Percentiles rank a stretch among this genome's conserved stretches.
Conservation (phyloP, 2,113 vertebrate species). For the Oncorhynchus nerka region DNA sequence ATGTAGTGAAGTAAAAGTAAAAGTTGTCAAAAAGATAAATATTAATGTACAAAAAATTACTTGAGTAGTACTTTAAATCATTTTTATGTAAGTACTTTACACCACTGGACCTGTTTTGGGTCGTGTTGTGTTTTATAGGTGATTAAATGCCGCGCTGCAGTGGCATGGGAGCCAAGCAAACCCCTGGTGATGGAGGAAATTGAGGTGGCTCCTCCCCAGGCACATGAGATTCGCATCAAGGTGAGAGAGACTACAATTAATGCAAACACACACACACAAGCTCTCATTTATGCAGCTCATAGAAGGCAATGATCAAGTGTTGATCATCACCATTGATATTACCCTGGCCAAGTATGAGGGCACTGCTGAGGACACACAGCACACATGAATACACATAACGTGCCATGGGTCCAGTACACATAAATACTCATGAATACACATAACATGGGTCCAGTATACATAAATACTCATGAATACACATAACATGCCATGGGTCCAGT, state of each 20-base stretch:
- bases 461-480: neutral
- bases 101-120: neutral
- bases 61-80: too few species aligned
- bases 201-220: slow-evolving; percentile 82
- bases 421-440: neutral
- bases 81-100: too few species aligned
- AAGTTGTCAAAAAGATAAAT: too few species aligned
- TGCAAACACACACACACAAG: neutral
- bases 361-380: neutral
- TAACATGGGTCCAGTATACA: neutral
- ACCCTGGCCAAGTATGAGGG: too few species aligned
- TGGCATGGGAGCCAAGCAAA: slow-evolving; percentile 82
- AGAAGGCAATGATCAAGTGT: too few species aligned
- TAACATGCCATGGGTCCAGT: neutral
- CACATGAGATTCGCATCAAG: slow-evolving; percentile 84
- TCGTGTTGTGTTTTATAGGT: slow-evolving; percentile 66
- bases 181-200: slow-evolving; percentile 84
- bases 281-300: too few species aligned
- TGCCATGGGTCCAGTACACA: neutral
- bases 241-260: slow-evolving; percentile 55
- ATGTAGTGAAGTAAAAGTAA: too few species aligned
- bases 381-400: neutral
- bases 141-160: slow-evolving; percentile 85
- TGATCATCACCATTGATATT: too few species aligned
- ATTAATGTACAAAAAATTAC: too few species aligned